Evolutionary conservation across 2,888 invertebrate species (phyloP).

Genomic region (Chironomus riparius): DNA sequence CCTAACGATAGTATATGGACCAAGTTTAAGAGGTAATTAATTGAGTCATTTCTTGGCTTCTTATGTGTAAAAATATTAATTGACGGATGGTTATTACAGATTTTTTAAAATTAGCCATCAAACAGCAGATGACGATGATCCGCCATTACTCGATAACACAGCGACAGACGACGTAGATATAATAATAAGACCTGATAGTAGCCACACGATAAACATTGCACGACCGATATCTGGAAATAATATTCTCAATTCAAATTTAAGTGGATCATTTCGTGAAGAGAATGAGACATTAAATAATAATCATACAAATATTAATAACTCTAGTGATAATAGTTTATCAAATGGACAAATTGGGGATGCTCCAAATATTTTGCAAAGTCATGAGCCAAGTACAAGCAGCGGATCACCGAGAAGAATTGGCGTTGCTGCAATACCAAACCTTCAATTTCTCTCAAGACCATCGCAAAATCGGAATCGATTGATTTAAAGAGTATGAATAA

Average conservation of each 20-base stretch:
- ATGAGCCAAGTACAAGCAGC: slow-evolving; percentile 24
- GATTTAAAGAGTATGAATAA: not conserved
- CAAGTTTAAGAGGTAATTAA: slow-evolving; percentile 8
- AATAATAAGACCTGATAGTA: slow-evolving; percentile 23
- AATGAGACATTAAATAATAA: slow-evolving; percentile 30
- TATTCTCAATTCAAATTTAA: slow-evolving; percentile 42
- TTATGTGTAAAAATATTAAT: too few relatives aligned
- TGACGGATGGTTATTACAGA: too few relatives aligned
- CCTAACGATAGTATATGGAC: slow-evolving; percentile 27
- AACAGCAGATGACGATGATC: slow-evolving; percentile 6
- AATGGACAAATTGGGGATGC: not conserved
- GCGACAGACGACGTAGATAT: slow-evolving; percentile 12
- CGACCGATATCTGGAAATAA: slow-evolving; percentile 36
- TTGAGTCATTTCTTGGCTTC: too few relatives aligned
- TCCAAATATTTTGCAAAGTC: slow-evolving; percentile 11
- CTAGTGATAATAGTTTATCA: slow-evolving; percentile 28
- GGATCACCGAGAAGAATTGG: slow-evolving; percentile 33
- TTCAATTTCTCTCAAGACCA: not conserved
- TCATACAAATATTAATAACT: slow-evolving; percentile 30
- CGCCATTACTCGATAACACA: not conserved
- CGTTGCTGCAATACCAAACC: slow-evolving; percentile 39
- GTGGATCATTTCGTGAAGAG: slow-evolving; percentile 40
- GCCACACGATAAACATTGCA: not conserved
- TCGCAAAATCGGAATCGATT: not conserved
- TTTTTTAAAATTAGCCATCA: not conserved